Conservation (phyloP, 1,140 invertebrate genomes). For the Lordiphosa clarofinis region DNA sequence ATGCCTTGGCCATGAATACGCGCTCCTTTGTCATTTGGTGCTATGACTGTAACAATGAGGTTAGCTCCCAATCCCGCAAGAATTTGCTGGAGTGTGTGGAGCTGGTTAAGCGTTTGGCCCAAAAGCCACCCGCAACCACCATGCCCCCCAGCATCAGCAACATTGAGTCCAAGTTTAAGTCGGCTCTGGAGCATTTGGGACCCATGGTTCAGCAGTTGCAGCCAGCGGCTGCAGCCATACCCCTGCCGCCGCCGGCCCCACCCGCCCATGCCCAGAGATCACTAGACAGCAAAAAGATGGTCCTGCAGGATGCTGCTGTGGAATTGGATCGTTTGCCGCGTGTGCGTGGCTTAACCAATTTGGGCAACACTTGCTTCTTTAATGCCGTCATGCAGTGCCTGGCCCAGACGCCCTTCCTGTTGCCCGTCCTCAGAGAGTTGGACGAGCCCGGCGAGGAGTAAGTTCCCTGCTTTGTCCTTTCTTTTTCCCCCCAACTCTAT, state of each 20-base stretch:
- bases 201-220: conserved; percentile 35
- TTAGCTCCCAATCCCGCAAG: conserved; percentile 82
- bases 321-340: conserved; percentile 78
- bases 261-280: conserved; percentile 44
- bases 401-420: conserved; percentile 90
- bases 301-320: neutral
- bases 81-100: conserved; percentile 85
- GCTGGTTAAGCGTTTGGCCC: conserved; percentile 82
- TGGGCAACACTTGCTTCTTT: conserved; percentile 98
- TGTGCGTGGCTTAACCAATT: conserved; percentile 88
- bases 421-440: conserved; percentile 86
- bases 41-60: conserved; percentile 84
- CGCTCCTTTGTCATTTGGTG: conserved; percentile 88
- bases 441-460: conserved; percentile 83
- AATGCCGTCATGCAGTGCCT: conserved; percentile 97
- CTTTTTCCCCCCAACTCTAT: too few species aligned
- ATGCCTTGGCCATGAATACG: conserved; percentile 87
- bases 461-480: conserved; percentile 15
- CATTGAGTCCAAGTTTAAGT: conserved; percentile 57
- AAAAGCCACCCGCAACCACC: conserved; percentile 43
- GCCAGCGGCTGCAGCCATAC: conserved; percentile 41
- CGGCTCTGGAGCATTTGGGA: conserved; percentile 36
- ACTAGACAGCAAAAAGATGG: too few species aligned
- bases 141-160: conserved; percentile 34
- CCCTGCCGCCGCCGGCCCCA: conserved; percentile 46